These are phyloP conservation scores for Leucozona laternaria DNA, from an alignment of 2,888 invertebrate genomes.

Conservation along the genomic window DNA sequence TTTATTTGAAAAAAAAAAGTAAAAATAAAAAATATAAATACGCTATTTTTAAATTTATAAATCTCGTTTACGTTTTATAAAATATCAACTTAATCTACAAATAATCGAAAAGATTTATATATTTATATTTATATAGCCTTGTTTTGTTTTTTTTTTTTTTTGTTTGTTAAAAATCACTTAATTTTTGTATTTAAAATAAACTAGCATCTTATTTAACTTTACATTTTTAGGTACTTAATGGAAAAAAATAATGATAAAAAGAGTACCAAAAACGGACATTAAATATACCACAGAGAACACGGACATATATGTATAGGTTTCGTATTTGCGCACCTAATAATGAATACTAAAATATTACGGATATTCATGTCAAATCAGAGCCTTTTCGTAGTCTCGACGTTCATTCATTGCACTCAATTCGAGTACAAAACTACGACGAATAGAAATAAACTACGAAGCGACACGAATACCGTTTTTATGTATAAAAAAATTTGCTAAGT, in stretches of 20 bases:
- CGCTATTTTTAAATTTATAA: not conserved
- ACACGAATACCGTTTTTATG: not conserved
- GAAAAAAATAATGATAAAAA: conserved; percentile 6
- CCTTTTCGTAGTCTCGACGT: not conserved
- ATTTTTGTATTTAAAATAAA: conserved; percentile 14
- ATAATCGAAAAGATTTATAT: conserved; percentile 1
- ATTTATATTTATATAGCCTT: conserved; percentile 20
- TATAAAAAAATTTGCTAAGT: conserved; percentile 48
- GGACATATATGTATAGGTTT: not conserved
- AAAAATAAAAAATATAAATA: not conserved
- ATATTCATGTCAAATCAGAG: not conserved
- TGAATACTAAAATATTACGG: conserved; percentile 9
- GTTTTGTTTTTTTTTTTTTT: not conserved
- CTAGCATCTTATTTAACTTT: conserved; percentile 21
- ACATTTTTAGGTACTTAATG: conserved; percentile 20
- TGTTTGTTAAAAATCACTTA: conserved; percentile 6
- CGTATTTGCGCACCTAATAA: not conserved
- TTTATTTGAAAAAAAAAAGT: conserved; percentile 6
- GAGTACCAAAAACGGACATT: not conserved
- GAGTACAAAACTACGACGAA: not conserved
- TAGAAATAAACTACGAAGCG: not conserved
- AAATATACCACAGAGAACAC: conserved; percentile 17
- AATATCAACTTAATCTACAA: conserved; percentile 3
- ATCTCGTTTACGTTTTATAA: conserved; percentile 4
- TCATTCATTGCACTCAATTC: not conserved